Base-by-base conservation (phyloP, 2,113 vertebrate species). In the Cyprinodon tularosa region DNA sequence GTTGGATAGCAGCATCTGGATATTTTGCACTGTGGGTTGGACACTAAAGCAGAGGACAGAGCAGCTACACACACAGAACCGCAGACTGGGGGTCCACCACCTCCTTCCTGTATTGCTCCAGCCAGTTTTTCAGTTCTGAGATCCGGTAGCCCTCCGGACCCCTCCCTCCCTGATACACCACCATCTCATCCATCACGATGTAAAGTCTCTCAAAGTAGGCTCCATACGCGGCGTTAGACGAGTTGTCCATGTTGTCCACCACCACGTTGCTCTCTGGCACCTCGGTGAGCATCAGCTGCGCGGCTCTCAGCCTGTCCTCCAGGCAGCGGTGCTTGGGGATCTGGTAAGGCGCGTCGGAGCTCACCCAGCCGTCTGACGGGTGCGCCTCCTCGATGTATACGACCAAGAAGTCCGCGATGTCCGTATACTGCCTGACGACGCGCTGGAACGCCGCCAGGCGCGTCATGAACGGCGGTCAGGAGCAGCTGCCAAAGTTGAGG, bases 381-480 rank as follows among this genome's bases (percentile, higher is more conserved):
- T 99, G 98, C 69, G 98, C 98, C 90, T 99, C 98, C 89, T 99
- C 97, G 78, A 99, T 99, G 89, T 99, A 99, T 63, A 99, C 95
- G 83, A 99, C 95, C 82, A 99, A 92, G 71, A 97, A 99, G 95
- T 99, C 98, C 14, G 97, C 98, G 84, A 98, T 95, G 93, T 96
- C 96, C 80, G 95, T 94, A 94, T 97, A 98, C 91, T 96, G 96
- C 86, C 94, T 89, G 71, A 95, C 97, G 87, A 99, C 95, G 91
- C 97, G 96, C 91, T 94, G 95, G 91, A 98, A 99, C 84, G 98
- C 96, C 83, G 96, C 90, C 94, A 99, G 95, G 64, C 98, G 98
- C 93, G 96, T 97, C 98, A 99, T 99, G 93, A 99, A 99, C 36
- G 98, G 98, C 47, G 98, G 98, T 99, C 98, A 99, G 95, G 97